A percentile compares a stretch with the other conserved stretches of the same genome.
phyloP scores from a whole-genome alignment of 2,797 vertebrate species.

The Silurus aristotelis region DNA sequence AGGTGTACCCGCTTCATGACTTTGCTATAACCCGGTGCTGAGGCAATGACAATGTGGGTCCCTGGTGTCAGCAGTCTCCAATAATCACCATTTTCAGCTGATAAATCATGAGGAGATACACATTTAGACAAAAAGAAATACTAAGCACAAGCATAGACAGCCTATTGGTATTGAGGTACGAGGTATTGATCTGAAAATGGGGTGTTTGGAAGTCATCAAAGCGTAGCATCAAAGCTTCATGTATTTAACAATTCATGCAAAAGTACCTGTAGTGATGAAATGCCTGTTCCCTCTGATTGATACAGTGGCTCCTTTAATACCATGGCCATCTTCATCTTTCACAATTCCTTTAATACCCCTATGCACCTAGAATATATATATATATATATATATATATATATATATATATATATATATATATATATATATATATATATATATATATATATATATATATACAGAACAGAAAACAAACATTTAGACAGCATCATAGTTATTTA shows the following conservation, averaged over 20 bases:
- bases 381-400: neutral
- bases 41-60: constrained; percentile 84
- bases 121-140: neutral
- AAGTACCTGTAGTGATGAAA: constrained; percentile 85
- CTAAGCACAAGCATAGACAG: neutral
- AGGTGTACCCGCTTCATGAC: constrained; percentile 84
- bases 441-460: neutral
- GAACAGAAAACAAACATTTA: neutral
- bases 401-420: neutral
- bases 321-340: constrained; percentile 82
- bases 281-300: constrained; percentile 88
- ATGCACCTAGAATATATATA: constrained; percentile 77
- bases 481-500: neutral
- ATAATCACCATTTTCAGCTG: constrained; percentile 92
- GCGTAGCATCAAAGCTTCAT: neutral
- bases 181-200: neutral
- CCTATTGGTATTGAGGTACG: neutral
- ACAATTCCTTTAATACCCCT: constrained; percentile 91
- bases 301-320: constrained; percentile 85
- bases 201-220: neutral
- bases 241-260: neutral
- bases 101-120: neutral
- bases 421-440: neutral
- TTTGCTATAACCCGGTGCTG: constrained; percentile 82
- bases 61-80: constrained; percentile 91